These are phyloP conservation scores for Acrocera orbiculus DNA, from an alignment of 2,888 invertebrate genomes.

Conservation along the genomic window DNA sequence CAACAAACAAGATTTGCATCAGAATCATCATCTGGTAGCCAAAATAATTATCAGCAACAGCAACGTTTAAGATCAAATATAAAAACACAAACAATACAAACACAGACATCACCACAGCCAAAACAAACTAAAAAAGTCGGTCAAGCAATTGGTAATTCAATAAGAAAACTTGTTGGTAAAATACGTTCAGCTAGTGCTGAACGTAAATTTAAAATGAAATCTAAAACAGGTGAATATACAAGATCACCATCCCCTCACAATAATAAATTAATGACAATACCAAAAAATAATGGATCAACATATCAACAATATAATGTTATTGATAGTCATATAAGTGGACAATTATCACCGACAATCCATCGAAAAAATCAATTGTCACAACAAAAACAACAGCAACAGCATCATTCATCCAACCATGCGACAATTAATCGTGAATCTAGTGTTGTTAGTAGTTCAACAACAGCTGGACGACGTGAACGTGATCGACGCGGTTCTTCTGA, in stretches of 20 bases:
- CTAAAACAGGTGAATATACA: constrained; percentile 31
- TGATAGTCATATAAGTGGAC: constrained; percentile 27
- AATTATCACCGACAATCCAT: constrained; percentile 9
- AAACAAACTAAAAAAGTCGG: constrained; percentile 34
- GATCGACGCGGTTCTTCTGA: constrained; percentile 18
- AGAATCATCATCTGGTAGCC: constrained; percentile 21
- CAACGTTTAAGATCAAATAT: constrained; percentile 14
- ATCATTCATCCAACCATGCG: constrained; percentile 13
- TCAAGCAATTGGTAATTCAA: constrained; percentile 56
- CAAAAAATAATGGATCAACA: constrained; percentile 20
- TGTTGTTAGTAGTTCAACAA: constrained; percentile 17
- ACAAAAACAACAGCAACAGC: constrained; percentile 5
- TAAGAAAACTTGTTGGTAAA: constrained; percentile 65
- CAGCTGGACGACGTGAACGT: constrained; percentile 15
- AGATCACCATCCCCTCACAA: constrained; percentile 38
- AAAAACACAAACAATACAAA: constrained; percentile 24
- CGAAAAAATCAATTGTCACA: constrained; percentile 1
- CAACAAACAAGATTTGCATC: constrained; percentile 55
- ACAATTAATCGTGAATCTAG: constrained; percentile 17
- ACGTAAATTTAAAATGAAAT: constrained; percentile 42
- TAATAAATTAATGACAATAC: constrained; percentile 29
- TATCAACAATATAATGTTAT: constrained; percentile 33
- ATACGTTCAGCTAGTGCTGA: constrained; percentile 57
- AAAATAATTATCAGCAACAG: constrained; percentile 14
- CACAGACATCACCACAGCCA: constrained; percentile 27